Base-by-base conservation (phyloP, 2,113 vertebrate genomes). In the Loxodonta africana region DNA sequence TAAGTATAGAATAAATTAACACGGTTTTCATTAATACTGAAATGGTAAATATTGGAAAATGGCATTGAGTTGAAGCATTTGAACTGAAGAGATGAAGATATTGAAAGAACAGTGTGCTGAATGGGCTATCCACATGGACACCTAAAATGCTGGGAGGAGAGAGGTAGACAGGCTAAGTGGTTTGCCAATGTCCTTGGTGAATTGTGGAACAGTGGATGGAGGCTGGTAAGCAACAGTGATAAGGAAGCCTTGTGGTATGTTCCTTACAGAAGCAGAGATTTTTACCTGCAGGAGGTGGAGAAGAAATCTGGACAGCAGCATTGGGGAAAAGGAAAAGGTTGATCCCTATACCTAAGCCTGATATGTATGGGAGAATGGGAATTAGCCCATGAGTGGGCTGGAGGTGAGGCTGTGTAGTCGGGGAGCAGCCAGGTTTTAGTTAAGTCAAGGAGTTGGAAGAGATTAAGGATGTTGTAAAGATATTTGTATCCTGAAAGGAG, bases 391-490 rank as follows among this genome's bases (percentile, higher is more conserved):
- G 30, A 78, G 63, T n/a, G 77, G 77, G n/a, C n/a, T 88, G 71
- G 8, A 21, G 48, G 44, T 7, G 76, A 69, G 63, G 76, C 71
- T 84, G 33, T 48, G n/a, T 37, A 73, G 76, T 88, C 85, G 65
- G 30, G 33, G n/a, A 63, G 8, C 44, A 17, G 48, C 74, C 51
- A 90, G 51, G 46, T 65, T 89, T 95, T 76, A 63, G 85, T 69
- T 71, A 65, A 83, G 37, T 18, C 37, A 89, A 91, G 37, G 65
- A 91, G 17, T 6, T 91, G 86, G 53, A 93, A 86, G 83, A 83
- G 30, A 73, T 5, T 6, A 63, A 80, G 62, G 83, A 60, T 71
- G 46, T 77, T 46, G 76, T 78, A 91, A 86, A 96, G 71, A 10
- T 80, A 82, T 62, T 71, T 85, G 89, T 93, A 48, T 30, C 69